A percentile compares a stretch with the other conserved stretches of the same genome.
Conservation (phyloP, 2,888 invertebrate genomes). For the Acanthosepion esculentum region DNA sequence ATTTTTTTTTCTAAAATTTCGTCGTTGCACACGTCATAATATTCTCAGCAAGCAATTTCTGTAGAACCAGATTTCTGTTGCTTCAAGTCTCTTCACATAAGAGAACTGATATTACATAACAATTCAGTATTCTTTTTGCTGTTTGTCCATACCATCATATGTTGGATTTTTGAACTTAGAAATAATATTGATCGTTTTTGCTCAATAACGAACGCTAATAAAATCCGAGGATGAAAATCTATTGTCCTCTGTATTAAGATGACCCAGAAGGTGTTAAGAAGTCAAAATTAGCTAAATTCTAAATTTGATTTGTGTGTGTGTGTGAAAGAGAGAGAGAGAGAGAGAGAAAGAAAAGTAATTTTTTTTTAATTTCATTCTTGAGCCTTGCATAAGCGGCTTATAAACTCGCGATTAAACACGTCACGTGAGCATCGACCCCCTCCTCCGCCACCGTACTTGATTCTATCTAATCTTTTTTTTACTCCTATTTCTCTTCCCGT, state of each 20-base stretch:
- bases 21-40: too few species aligned
- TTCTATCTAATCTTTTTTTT: not conserved
- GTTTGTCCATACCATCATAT: not conserved
- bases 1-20: too few species aligned
- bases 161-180: not conserved
- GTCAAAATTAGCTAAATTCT: not conserved
- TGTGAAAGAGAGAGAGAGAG: not conserved
- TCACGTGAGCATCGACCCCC: not conserved
- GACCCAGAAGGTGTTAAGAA: not conserved
- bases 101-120: too few species aligned
- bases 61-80: too few species aligned
- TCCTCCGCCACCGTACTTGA: not conserved
- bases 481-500: not conserved
- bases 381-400: constrained; percentile 21
- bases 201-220: not conserved
- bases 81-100: too few species aligned
- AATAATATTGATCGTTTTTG: not conserved
- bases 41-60: too few species aligned
- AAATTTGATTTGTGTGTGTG: not conserved
- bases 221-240: not conserved
- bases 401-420: not conserved
- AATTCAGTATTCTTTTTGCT: too few species aligned
- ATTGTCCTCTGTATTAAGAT: not conserved
- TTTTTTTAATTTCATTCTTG: not conserved
- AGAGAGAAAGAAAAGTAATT: not conserved